phyloP scores from a whole-genome alignment of 2,113 vertebrate genomes.

The Mirounga angustirostris region DNA sequence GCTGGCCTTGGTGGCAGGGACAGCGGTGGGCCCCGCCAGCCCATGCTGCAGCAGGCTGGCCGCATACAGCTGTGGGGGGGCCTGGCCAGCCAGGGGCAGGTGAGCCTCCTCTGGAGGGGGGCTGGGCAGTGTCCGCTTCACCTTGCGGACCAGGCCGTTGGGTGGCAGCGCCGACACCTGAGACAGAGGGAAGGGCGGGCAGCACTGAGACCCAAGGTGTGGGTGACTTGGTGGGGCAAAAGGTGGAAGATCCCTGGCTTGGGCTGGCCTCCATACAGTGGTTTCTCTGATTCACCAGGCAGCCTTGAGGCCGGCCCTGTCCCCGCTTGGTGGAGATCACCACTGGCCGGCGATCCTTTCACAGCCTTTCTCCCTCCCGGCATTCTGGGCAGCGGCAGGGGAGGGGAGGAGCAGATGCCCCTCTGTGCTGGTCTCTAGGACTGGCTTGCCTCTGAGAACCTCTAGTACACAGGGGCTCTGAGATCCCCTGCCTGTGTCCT shows the following conservation, averaged over 20 bases:
- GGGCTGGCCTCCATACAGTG: neutral
- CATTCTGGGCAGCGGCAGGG: neutral
- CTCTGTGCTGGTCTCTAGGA: neutral
- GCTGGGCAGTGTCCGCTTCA: constrained; percentile 98
- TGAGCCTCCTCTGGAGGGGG: constrained; percentile 97
- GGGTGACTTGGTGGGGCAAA: constrained; percentile 22
- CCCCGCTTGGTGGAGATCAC: constrained; percentile 35
- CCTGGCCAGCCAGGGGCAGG: constrained; percentile 93
- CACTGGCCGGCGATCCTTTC: neutral
- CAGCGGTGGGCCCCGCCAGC: constrained; percentile 86
- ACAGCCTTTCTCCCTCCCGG: neutral
- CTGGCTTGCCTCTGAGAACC: neutral
- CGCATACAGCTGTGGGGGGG: constrained; percentile 94
- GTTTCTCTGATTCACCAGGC: neutral
- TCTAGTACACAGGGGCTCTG: neutral
- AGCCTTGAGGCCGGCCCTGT: constrained; percentile 1
- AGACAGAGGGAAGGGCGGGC: constrained; percentile 85
- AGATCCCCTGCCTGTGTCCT: neutral
- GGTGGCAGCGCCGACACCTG: constrained; percentile 96
- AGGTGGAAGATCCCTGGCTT: constrained; percentile 52
- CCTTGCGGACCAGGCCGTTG: constrained; percentile 96
- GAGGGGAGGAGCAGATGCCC: neutral
- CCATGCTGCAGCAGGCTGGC: constrained; percentile 92
- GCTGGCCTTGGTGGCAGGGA: constrained; percentile 95
- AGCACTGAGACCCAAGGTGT: constrained; percentile 79